phyloP scores from a whole-genome alignment of 2,888 invertebrate genomes.

The Eristalis intricaria region DNA sequence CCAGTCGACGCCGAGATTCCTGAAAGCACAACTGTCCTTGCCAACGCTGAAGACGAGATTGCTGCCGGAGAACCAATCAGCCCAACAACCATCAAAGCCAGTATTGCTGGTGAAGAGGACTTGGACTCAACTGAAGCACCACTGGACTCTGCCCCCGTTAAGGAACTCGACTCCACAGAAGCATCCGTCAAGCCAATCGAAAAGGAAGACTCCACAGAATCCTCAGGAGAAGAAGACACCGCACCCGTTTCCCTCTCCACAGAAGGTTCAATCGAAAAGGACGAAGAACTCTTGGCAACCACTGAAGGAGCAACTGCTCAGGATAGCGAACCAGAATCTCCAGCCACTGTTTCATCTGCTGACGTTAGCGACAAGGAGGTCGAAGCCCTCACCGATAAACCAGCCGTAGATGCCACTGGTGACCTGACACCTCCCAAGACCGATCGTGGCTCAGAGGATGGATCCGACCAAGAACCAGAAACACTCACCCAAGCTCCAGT shows the following conservation, averaged over 20 bases:
- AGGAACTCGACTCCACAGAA: not conserved
- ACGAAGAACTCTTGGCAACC: not conserved
- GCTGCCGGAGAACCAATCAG: not conserved
- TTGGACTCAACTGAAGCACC: constrained; percentile 25
- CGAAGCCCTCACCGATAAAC: constrained; percentile 7
- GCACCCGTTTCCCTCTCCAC: not conserved
- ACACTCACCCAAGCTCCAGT: constrained; percentile 1
- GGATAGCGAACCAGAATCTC: constrained; percentile 1
- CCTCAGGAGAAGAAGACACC: constrained; percentile 52
- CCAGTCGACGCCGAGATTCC: constrained; percentile 1
- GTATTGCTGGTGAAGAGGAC: constrained; percentile 47
- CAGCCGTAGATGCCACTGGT: not conserved
- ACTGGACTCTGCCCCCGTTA: constrained; percentile 38
- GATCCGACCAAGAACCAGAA: not conserved
- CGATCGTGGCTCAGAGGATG: constrained; percentile 25
- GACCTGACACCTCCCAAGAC: not conserved
- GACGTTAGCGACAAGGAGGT: not conserved
- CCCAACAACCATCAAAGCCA: not conserved
- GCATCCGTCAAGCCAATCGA: constrained; percentile 3
- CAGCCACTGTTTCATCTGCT: not conserved
- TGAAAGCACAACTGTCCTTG: not conserved
- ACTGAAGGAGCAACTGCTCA: constrained; percentile 2
- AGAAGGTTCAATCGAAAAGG: not conserved
- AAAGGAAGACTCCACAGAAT: constrained; percentile 26
- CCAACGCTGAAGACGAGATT: not conserved